Percentiles rank a stretch among this genome's conserved stretches.
phyloP scores from a whole-genome alignment of 2,113 vertebrate genomes.

The Oreochromis tanganicae region DNA sequence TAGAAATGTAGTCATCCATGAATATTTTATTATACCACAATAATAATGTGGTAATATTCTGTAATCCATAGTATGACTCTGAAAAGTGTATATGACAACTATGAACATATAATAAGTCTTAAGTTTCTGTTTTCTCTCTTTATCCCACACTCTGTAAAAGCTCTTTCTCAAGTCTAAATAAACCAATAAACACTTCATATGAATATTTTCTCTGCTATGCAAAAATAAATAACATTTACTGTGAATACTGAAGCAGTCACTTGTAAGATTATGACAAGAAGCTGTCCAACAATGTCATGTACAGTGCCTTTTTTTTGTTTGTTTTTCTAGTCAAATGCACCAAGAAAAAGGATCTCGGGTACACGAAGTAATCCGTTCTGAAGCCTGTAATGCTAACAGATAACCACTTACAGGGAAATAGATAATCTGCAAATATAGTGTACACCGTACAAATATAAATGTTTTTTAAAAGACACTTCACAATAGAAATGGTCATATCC shows the following conservation, averaged over 20 bases:
- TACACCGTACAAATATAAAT: constrained; percentile 72
- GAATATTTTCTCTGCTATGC: constrained; percentile 75
- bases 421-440: constrained; percentile 65
- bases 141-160: constrained; percentile 24
- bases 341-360: constrained; percentile 67
- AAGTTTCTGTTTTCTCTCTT: background rate
- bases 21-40: constrained; percentile 60
- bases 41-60: constrained; percentile 50
- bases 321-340: constrained; percentile 55
- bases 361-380: constrained; percentile 27
- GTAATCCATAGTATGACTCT: constrained; percentile 44
- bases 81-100: constrained; percentile 51
- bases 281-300: constrained; percentile 36
- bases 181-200: constrained; percentile 60
- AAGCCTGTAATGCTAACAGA: constrained; percentile 53
- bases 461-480: constrained; percentile 62
- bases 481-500: constrained; percentile 60
- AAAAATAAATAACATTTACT: constrained; percentile 85
- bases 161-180: constrained; percentile 28
- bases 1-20: constrained; percentile 28
- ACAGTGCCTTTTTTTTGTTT: constrained; percentile 25
- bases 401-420: constrained; percentile 61
- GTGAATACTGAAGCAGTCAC: constrained; percentile 73
- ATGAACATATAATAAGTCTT: constrained; percentile 54
- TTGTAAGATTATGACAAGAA: constrained; percentile 76